Conservation (phyloP, 2,113 vertebrate genomes). For the Peromyscus polionotus region DNA sequence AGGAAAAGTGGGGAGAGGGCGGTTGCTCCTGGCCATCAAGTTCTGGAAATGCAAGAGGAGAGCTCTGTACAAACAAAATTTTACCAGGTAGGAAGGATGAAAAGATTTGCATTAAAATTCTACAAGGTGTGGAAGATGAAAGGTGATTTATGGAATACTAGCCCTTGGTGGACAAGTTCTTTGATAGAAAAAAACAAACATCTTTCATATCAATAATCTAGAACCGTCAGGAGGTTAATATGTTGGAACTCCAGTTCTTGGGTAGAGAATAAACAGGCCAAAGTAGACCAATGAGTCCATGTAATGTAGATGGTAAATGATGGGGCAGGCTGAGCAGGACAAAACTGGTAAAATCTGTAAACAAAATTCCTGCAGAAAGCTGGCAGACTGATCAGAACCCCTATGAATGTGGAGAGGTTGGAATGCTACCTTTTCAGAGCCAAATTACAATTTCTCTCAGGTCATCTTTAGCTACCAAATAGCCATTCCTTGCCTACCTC, state of each 20-base stretch:
- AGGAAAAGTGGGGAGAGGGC: neutral
- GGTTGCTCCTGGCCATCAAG: neutral
- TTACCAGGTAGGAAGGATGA: neutral
- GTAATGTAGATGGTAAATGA: neutral
- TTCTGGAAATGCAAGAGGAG: neutral
- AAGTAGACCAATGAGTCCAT: neutral
- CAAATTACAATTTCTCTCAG: neutral
- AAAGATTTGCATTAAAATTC: neutral
- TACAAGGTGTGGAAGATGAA: neutral
- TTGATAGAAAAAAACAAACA: neutral
- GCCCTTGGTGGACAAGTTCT: neutral
- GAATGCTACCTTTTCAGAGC: no score
- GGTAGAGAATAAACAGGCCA: neutral
- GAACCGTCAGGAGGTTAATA: neutral
- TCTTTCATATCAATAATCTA: neutral
- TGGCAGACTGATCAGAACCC: neutral
- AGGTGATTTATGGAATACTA: neutral
- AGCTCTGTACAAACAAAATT: no score
- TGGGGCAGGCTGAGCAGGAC: neutral
- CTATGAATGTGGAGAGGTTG: neutral
- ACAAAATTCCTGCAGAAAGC: neutral
- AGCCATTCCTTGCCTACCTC: neutral
- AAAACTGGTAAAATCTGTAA: neutral
- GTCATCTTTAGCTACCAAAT: neutral
- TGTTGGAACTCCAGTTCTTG: slow-evolving; percentile 15